phyloP scores from a whole-genome alignment of 2,888 invertebrate genomes.

The Meteorus colon region DNA sequence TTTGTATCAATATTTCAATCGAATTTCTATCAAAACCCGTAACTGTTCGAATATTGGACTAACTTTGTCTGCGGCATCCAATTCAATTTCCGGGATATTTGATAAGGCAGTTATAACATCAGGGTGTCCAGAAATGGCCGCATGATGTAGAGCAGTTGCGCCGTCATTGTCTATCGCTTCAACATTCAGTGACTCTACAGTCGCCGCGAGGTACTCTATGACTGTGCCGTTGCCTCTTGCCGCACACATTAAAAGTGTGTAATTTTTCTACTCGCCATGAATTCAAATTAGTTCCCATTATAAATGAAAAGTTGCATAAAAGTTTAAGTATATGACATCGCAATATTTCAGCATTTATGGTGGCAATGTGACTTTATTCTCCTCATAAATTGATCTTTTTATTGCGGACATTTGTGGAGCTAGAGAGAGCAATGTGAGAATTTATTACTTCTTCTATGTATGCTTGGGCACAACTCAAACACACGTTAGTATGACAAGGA shows the following conservation, averaged over 20 bases:
- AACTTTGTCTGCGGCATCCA: slow-evolving; percentile 83
- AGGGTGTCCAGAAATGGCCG: slow-evolving; percentile 83
- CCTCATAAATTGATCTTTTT: too few species aligned
- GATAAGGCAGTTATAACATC: slow-evolving; percentile 80
- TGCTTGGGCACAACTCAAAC: neutral
- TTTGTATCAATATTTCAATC: too few species aligned
- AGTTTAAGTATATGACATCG: too few species aligned
- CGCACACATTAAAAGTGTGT: slow-evolving; percentile 85
- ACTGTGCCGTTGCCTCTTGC: slow-evolving; percentile 80
- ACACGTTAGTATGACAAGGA: neutral
- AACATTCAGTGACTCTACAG: slow-evolving; percentile 78
- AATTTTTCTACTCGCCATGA: slow-evolving; percentile 77
- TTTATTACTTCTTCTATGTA: neutral
- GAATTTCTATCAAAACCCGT: slow-evolving; percentile 6
- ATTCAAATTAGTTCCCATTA: neutral
- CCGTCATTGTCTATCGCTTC: slow-evolving; percentile 81
- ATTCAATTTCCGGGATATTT: slow-evolving; percentile 76
- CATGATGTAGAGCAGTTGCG: slow-evolving; percentile 84
- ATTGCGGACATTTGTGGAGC: too few species aligned
- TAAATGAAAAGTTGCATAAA: too few species aligned
- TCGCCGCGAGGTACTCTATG: slow-evolving; percentile 75
- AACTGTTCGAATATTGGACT: slow-evolving; percentile 45
- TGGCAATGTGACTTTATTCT: too few species aligned
- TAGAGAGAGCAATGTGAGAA: neutral
- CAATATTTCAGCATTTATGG: neutral